Evolutionary conservation across 1,140 invertebrate genomes (phyloP), one percentile per base, ranked within the genome.

Genomic region (Teleogryllus occipitalis): DNA sequence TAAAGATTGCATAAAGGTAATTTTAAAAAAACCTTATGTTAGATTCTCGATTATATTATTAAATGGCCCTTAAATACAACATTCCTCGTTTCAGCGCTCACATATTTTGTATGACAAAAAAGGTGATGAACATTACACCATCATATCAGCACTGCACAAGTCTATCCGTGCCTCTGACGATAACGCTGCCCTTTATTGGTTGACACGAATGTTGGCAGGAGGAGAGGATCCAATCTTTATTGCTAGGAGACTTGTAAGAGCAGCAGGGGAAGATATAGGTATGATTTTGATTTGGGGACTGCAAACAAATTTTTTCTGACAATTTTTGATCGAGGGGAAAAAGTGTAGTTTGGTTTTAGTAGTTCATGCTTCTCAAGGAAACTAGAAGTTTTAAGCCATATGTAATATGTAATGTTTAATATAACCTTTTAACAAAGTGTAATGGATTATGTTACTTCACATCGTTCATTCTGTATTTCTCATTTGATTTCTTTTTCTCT

Each of bases 181-280:
- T 74, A 94, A 94, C 87, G 95, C 94, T 18, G 90, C 94, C 1
- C 84, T 96, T 18, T 96, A 96, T 85, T 96, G 94, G 94, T 87
- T 94, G 7, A 91, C 93, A 8, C 87, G 95, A 80, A 96, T 96
- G 90, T 86, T 96, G 76, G 87, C 91, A 80, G 93, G 92, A 7
- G 95, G 95, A 18, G 95, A 96, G 86, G 93, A 95, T 86, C 94
- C 94, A 6, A 84, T 93, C n/a, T 96, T 91, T 83, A 91, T 96
- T 79, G 93, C 94, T 2, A 87, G 95, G 21, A 86, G 95, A 83
- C 86, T 96, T 47, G 90, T 96, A 0, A 87, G 93, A 80, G 89
- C 91, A 82, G 93, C 95, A 5, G 90, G 90, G 83, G 95, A 96
- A 87, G 95, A 96, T 86, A 87, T 92, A 80, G 89, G 88, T 87